phyloP scores from a whole-genome alignment of 2,888 invertebrate species.

The Phalangium opilio region DNA sequence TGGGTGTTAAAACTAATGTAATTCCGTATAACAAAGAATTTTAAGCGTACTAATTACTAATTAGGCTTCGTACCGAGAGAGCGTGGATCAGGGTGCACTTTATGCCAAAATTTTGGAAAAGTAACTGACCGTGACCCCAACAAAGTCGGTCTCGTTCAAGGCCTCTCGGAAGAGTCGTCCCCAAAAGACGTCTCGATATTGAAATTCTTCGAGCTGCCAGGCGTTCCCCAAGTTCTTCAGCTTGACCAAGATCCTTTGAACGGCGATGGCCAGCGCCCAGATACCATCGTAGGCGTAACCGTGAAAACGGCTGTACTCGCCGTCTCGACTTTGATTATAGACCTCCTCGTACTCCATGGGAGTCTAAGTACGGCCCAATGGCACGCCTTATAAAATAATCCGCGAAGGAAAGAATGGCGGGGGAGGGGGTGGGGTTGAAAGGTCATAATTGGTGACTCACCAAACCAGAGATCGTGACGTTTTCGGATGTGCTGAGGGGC shows the following conservation, averaged over 20 bases:
- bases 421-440: too few species aligned
- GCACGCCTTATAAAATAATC: too few species aligned
- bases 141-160: constrained; percentile 77
- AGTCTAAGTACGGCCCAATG: too few species aligned
- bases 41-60: too few species aligned
- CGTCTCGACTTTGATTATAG: background rate
- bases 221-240: constrained; percentile 31
- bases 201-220: constrained; percentile 43
- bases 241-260: constrained; percentile 70
- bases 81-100: background rate
- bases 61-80: too few species aligned
- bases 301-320: constrained; percentile 44
- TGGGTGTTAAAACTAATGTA: too few species aligned
- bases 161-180: constrained; percentile 72
- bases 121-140: constrained; percentile 70
- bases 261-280: constrained; percentile 91
- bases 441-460: constrained; percentile 41
- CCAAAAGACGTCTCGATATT: constrained; percentile 66
- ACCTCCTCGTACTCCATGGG: background rate
- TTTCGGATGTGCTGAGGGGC: constrained; percentile 69
- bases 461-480: constrained; percentile 73
- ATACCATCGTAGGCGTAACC: constrained; percentile 98
- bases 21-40: too few species aligned
- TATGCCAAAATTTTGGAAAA: too few species aligned
- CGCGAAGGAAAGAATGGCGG: too few species aligned